phyloP scores from a whole-genome alignment of 2,888 invertebrate genomes.

The Zaprionus lineosus region DNA sequence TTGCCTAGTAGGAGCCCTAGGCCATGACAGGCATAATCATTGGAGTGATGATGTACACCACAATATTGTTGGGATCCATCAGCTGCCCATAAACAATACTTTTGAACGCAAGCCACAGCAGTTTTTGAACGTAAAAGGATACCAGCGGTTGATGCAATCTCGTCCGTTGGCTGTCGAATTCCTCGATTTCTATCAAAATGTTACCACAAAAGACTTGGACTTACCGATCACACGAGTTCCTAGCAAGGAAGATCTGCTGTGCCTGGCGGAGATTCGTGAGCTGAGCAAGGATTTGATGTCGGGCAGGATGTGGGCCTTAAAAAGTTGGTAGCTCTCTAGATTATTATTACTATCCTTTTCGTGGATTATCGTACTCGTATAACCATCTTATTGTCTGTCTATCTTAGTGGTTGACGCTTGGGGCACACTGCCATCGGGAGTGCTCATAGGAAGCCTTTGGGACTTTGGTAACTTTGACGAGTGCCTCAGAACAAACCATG shows the following conservation, averaged over 20 bases:
- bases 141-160: constrained; percentile 19
- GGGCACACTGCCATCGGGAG: constrained; percentile 81
- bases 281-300: constrained; percentile 18
- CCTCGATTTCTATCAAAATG: constrained; percentile 41
- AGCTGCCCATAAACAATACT: not conserved
- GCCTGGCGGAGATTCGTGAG: constrained; percentile 34
- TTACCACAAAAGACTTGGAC: constrained; percentile 23
- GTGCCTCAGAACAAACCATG: constrained; percentile 67
- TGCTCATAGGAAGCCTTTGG: constrained; percentile 72
- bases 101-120: not conserved
- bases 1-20: no score
- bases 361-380: no score
- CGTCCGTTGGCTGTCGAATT: constrained; percentile 53
- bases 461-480: constrained; percentile 83
- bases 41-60: not conserved
- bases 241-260: constrained; percentile 34
- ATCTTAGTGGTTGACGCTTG: constrained; percentile 82
- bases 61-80: not conserved
- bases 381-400: no score
- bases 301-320: constrained; percentile 33
- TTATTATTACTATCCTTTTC: not conserved
- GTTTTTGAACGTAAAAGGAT: not conserved
- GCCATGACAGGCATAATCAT: no score
- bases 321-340: constrained; percentile 26
- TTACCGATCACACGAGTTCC: not conserved